Conservation (phyloP, 2,113 vertebrate species). For the Okapia johnstoni region DNA sequence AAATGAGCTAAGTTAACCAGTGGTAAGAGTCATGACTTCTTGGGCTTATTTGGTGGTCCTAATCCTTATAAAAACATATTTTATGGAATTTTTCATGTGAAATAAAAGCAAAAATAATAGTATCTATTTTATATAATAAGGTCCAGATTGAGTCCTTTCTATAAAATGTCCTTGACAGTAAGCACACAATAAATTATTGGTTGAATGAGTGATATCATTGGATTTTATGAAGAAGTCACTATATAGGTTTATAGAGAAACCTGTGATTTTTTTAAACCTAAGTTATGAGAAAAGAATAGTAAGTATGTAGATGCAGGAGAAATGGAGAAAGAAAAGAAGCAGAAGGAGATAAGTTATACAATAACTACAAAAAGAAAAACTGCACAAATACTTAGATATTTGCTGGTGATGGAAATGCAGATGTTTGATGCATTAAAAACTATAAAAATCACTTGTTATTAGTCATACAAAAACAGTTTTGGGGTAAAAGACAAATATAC, state of each 20-base stretch:
- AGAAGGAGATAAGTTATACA: neutral
- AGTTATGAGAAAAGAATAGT: neutral
- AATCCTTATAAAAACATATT: neutral
- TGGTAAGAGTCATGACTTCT: slow-evolving; percentile 35
- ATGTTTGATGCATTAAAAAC: neutral
- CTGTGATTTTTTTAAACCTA: neutral
- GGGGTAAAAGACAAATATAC: neutral
- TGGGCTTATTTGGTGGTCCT: neutral
- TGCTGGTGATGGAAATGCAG: neutral
- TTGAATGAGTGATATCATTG: neutral
- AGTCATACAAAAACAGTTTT: neutral
- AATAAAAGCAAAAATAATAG: slow-evolving; percentile 29
- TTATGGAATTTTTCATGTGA: neutral
- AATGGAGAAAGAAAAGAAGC: neutral
- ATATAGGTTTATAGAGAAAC: neutral
- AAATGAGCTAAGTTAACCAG: slow-evolving; percentile 49
- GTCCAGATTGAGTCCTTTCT: neutral
- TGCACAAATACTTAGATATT: neutral
- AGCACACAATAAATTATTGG: neutral
- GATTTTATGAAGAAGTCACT: neutral
- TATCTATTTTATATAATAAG: neutral
- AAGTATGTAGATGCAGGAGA: neutral
- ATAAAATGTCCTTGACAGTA: neutral
- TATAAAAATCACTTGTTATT: neutral
- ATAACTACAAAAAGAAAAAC: neutral